These are phyloP conservation scores for Drosophila kuntzei DNA, from an alignment of 2,888 invertebrate species.

Conservation along the genomic window DNA sequence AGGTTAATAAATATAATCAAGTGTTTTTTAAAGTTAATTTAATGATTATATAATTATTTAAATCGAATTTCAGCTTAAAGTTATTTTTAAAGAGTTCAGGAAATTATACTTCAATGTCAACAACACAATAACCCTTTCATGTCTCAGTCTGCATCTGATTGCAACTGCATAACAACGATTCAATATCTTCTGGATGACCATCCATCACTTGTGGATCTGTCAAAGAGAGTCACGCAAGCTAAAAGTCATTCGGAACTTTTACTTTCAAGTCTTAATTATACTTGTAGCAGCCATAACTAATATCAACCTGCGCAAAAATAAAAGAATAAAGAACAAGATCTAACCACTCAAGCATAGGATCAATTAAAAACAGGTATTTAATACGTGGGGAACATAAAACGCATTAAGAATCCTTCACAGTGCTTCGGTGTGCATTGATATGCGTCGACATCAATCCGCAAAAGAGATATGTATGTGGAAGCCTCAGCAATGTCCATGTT, in stretches of 20 bases:
- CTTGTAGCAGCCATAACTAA: conserved; percentile 34
- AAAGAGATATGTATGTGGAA: conserved; percentile 47
- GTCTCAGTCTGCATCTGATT: conserved; percentile 18
- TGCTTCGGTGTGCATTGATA: conserved; percentile 46
- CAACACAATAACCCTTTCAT: conserved; percentile 20
- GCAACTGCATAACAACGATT: conserved; percentile 11
- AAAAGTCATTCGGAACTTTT: conserved; percentile 29
- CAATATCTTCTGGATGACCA: conserved; percentile 19
- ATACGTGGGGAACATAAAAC: conserved; percentile 52
- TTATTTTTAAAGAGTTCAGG: not conserved
- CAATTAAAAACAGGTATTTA: conserved; percentile 64
- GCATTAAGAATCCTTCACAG: conserved; percentile 60
- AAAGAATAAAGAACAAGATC: not conserved
- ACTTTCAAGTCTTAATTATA: conserved; percentile 48
- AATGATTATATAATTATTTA: too few relatives aligned
- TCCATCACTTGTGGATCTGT: conserved; percentile 39
- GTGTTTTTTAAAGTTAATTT: too few relatives aligned
- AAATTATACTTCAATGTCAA: not conserved
- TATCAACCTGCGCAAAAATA: conserved; percentile 21
- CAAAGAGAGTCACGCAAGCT: conserved; percentile 35
- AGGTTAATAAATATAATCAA: too few relatives aligned
- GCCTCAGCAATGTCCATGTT: conserved; percentile 55
- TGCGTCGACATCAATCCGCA: conserved; percentile 52
- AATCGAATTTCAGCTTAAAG: conserved; percentile 1
- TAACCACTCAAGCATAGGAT: conserved; percentile 33